phyloP scores from a whole-genome alignment of 2,888 invertebrate species.

The Heliconius aoede region DNA sequence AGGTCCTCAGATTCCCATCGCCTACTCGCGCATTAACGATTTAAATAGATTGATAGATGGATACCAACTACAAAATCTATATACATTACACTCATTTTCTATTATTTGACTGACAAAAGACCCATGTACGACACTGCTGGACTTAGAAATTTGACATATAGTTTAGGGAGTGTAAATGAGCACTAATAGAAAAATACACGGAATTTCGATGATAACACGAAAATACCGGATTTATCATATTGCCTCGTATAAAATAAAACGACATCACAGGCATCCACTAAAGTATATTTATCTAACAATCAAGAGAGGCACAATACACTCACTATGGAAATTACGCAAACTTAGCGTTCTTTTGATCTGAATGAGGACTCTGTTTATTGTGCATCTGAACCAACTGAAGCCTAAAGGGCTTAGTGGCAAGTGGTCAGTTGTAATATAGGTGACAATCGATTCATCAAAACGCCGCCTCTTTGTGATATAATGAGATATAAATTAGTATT shows the following conservation, averaged over 20 bases:
- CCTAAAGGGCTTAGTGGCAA: conserved; percentile 47
- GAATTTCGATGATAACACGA: too few relatives aligned
- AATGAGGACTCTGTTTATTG: conserved; percentile 39
- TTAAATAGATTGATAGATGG: not conserved
- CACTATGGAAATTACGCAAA: conserved; percentile 37
- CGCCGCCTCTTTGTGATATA: conserved; percentile 43
- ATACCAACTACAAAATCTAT: too few relatives aligned
- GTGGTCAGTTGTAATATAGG: conserved; percentile 53
- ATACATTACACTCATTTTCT: too few relatives aligned
- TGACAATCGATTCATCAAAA: conserved; percentile 60
- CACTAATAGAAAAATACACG: too few relatives aligned
- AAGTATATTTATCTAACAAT: conserved; percentile 33
- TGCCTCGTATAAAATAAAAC: not conserved
- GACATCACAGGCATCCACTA: not conserved
- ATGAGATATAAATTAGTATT: conserved; percentile 43
- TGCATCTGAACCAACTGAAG: conserved; percentile 43
- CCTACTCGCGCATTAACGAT: too few relatives aligned
- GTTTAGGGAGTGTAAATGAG: not conserved
- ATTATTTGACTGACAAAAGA: too few relatives aligned
- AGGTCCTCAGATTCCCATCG: too few relatives aligned
- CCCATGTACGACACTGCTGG: too few relatives aligned
- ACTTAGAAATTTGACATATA: too few relatives aligned
- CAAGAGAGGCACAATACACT: conserved; percentile 32
- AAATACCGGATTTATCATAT: too few relatives aligned
- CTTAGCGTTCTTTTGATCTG: conserved; percentile 32